A percentile compares a stretch with the other conserved stretches of the same genome.
Evolutionary conservation across 2,888 invertebrate species (phyloP).

Genomic region (Diabrotica balteata): DNA sequence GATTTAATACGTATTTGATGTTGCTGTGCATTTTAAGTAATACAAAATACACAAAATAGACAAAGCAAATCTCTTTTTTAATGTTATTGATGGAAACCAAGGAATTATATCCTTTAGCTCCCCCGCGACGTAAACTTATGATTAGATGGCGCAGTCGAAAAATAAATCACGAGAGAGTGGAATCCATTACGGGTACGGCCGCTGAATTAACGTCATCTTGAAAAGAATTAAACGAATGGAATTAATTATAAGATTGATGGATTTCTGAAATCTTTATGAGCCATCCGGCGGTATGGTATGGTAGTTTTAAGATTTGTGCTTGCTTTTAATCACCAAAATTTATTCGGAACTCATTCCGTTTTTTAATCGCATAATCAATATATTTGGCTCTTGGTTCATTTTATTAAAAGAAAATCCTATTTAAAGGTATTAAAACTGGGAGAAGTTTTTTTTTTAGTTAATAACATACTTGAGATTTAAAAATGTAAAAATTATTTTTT

Average conservation of each 20-base stretch:
- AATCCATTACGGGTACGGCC: constrained; percentile 58
- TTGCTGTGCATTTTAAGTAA: too few species aligned
- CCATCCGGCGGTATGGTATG: constrained; percentile 38
- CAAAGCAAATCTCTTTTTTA: too few species aligned
- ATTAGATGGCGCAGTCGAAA: constrained; percentile 37
- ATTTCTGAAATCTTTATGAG: constrained; percentile 53
- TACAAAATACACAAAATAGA: too few species aligned
- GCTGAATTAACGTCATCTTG: constrained; percentile 62
- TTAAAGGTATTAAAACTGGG: background rate
- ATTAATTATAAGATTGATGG: constrained; percentile 64
- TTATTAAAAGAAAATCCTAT: background rate
- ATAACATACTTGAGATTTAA: too few species aligned
- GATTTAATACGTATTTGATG: too few species aligned
- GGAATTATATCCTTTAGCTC: too few species aligned
- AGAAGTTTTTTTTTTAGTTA: background rate
- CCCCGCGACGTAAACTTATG: constrained; percentile 2
- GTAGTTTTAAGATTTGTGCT: constrained; percentile 50
- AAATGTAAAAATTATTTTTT: too few species aligned
- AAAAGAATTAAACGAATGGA: constrained; percentile 63
- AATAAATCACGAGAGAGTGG: constrained; percentile 56
- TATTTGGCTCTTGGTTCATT: constrained; percentile 1
- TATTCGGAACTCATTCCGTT: constrained; percentile 37
- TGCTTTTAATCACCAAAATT: constrained; percentile 45
- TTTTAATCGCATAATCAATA: constrained; percentile 40
- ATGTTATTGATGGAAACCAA: too few species aligned